Evolutionary conservation across 1,140 invertebrate species (phyloP), one percentile per base, ranked within the genome.

Genomic region (Gonatopus flavifemur): DNA sequence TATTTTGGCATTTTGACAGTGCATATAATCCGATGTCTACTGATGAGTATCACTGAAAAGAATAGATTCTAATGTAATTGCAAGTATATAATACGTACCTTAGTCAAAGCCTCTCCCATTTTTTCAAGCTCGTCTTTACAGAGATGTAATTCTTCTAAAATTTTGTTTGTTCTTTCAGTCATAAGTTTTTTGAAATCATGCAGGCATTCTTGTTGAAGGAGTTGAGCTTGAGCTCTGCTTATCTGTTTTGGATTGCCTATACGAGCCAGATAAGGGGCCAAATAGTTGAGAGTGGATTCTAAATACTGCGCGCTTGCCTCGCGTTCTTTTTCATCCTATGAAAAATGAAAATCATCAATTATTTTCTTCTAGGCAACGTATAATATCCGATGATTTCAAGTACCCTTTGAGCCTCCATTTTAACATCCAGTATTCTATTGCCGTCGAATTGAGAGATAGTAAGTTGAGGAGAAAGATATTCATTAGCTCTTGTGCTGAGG

Each of bases 261-360:
- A 25, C 74, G 68, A 1, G 80, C 77, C 5, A 86, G 54, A 59
- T 84, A 85, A 0, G 83, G 82, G n/a, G 74, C 71, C 12, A 86
- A 58, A 48, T 80, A 82, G 58, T 86, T 79, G 0, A 78, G 5
- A 5, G n/a, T n/a, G n/a, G n/a, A n/a, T n/a, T n/a, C n/a, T n/a
- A n/a, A n/a, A n/a, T n/a, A n/a, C 25, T 7, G 25, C 12, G 25
- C 6, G 25, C 25, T 28, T 28, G 6, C 12, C 25, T 28, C 25
- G 25, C 25, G 25, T 28, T 28, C 25, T 28, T 12, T 28, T 12
- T 28, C n/a, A n/a, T n/a, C n/a, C n/a, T n/a, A n/a, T n/a, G n/a
- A n/a, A n/a, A n/a, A n/a, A n/a, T n/a, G n/a, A n/a, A n/a, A n/a
- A n/a, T n/a, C n/a, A n/a, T n/a, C n/a, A n/a, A n/a, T n/a, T n/a